Percentiles rank a stretch among this genome's conserved stretches.
phyloP scores from a whole-genome alignment of 2,888 invertebrate species.

The Andricus curvator region DNA sequence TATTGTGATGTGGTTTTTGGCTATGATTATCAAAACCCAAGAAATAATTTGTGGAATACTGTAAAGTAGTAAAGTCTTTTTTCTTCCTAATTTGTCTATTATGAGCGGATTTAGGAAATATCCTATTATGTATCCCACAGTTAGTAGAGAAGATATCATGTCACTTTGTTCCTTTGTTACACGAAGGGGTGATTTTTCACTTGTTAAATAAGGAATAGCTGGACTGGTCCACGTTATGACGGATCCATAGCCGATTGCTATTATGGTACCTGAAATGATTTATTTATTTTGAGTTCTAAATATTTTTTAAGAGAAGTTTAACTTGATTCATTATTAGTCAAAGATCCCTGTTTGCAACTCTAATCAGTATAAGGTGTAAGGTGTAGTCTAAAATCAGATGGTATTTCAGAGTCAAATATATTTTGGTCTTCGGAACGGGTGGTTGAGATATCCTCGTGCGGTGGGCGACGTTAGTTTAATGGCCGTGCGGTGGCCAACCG shows the following conservation, averaged over 20 bases:
- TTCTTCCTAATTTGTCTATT: slow-evolving; percentile 69
- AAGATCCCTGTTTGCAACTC: too few relatives aligned
- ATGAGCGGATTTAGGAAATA: slow-evolving; percentile 65
- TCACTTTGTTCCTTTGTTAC: slow-evolving; percentile 67
- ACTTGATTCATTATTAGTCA: too few relatives aligned
- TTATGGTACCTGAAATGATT: background rate
- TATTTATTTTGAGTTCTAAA: background rate
- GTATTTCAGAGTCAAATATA: too few relatives aligned
- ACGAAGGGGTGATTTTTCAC: slow-evolving; percentile 60
- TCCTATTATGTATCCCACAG: slow-evolving; percentile 67
- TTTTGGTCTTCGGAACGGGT: too few relatives aligned
- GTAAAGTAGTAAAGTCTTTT: slow-evolving; percentile 64
- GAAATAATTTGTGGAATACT: slow-evolving; percentile 67
- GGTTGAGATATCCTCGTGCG: too few relatives aligned
- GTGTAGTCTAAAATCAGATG: too few relatives aligned
- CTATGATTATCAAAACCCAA: slow-evolving; percentile 69
- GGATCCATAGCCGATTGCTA: background rate
- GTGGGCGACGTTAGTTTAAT: too few relatives aligned
- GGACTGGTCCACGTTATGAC: slow-evolving; percentile 70
- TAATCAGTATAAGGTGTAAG: too few relatives aligned
- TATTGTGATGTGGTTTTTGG: slow-evolving; percentile 62
- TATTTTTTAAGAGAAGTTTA: too few relatives aligned
- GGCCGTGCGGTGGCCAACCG: too few relatives aligned
- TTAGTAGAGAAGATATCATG: slow-evolving; percentile 70
- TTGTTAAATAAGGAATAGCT: slow-evolving; percentile 66